These are phyloP conservation scores for Oophaga sylvatica DNA, from an alignment of 2,797 vertebrate species.

Conservation along the genomic window DNA sequence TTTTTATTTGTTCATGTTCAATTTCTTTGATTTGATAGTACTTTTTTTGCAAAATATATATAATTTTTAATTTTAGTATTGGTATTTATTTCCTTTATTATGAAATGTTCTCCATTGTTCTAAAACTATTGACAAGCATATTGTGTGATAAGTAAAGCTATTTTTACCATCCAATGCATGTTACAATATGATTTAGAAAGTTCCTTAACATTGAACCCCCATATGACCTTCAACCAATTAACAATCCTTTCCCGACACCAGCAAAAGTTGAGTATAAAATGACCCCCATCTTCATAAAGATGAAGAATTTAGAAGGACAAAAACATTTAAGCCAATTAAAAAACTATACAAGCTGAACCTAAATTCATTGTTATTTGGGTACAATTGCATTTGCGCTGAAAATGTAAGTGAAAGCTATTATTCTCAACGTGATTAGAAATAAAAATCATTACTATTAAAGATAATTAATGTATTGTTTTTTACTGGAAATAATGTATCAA, in stretches of 20 bases:
- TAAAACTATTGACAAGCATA: background rate
- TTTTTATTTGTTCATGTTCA: background rate
- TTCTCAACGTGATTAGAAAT: background rate
- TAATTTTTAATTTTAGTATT: background rate
- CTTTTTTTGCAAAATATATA: background rate
- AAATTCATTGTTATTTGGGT: constrained; percentile 1
- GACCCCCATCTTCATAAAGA: background rate
- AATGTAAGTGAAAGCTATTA: background rate
- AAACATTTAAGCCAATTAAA: constrained; percentile 43
- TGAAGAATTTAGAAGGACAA: constrained; percentile 8
- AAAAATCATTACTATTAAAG: background rate
- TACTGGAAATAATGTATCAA: background rate
- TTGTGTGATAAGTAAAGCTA: background rate
- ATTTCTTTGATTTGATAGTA: background rate
- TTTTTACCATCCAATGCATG: background rate
- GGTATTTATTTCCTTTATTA: background rate
- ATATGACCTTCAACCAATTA: background rate
- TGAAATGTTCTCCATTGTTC: background rate
- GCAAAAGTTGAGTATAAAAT: constrained; percentile 16
- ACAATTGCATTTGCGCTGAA: constrained; percentile 5
- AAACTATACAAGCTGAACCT: constrained; percentile 20
- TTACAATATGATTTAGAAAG: background rate
- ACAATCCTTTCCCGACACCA: constrained; percentile 21
- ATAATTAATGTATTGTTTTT: background rate
- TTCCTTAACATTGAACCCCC: background rate